Percentiles rank a stretch among this genome's conserved stretches.
These are phyloP conservation scores for Ginglymostoma cirratum DNA, from an alignment of 2,113 vertebrate genomes.

Conservation along the genomic window DNA sequence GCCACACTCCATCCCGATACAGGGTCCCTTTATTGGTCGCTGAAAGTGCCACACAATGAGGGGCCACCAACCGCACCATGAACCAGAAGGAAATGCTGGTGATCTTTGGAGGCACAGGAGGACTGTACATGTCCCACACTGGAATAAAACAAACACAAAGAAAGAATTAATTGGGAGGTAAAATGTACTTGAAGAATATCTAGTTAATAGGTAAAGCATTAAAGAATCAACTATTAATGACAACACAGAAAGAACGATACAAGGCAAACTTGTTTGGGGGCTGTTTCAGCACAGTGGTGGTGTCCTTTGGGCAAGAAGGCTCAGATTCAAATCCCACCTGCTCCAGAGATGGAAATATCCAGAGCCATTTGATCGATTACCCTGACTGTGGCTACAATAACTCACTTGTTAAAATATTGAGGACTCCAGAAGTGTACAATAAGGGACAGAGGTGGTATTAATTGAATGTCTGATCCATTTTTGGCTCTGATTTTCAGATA, in stretches of 20 bases:
- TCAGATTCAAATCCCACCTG: no score
- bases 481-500: not conserved
- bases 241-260: not conserved
- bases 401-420: not conserved
- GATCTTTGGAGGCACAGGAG: no score
- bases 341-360: no score
- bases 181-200: not conserved
- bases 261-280: not conserved
- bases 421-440: not conserved
- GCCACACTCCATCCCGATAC: not conserved
- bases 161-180: not conserved
- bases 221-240: not conserved
- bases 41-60: not conserved
- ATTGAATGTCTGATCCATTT: not conserved
- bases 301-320: no score
- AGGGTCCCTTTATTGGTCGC: no score
- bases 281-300: no score
- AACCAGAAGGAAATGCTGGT: no score
- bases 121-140: no score
- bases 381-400: not conserved
- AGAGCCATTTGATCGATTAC: not conserved
- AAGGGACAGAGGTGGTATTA: not conserved
- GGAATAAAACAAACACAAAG: not conserved
- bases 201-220: no score
- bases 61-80: no score